Conservation (phyloP, 1,140 invertebrate genomes). For the Bombus sibiricus region DNA sequence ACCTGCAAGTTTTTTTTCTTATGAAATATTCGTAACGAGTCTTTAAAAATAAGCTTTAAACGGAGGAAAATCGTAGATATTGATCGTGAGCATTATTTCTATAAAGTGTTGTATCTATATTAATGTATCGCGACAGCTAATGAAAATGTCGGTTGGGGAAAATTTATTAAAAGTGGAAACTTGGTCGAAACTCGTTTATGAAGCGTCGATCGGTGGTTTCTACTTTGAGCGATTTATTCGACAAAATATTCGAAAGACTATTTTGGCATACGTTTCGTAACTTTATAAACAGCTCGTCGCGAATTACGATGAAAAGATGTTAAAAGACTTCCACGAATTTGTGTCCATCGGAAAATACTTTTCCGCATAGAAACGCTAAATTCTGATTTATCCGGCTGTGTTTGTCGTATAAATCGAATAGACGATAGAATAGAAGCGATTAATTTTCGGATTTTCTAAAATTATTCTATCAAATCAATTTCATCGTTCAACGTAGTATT, state of each 20-base stretch:
- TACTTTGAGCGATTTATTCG: neutral
- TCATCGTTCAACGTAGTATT: neutral
- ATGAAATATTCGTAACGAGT: accelerated
- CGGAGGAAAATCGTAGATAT: neutral
- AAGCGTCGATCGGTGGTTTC: neutral
- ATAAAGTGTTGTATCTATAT: neutral
- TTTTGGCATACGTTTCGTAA: neutral
- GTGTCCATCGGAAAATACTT: neutral
- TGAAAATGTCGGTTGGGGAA: neutral
- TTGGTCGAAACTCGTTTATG: neutral
- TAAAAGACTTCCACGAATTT: neutral
- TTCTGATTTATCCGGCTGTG: neutral
- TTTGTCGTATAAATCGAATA: neutral
- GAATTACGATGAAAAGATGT: neutral
- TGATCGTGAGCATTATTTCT: neutral
- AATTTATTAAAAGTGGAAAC: neutral
- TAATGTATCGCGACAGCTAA: neutral
- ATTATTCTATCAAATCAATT: neutral
- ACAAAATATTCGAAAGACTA: neutral
- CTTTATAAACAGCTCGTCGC: neutral
- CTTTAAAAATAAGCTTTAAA: neutral
- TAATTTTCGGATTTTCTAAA: neutral
- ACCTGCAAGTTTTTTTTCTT: too few species aligned
- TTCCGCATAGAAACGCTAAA: neutral
- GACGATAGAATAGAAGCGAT: neutral